Percentiles rank a stretch among this genome's conserved stretches.
These are phyloP conservation scores for Dinothrombium tinctorium DNA, from an alignment of 1,140 invertebrate species.

Conservation along the genomic window DNA sequence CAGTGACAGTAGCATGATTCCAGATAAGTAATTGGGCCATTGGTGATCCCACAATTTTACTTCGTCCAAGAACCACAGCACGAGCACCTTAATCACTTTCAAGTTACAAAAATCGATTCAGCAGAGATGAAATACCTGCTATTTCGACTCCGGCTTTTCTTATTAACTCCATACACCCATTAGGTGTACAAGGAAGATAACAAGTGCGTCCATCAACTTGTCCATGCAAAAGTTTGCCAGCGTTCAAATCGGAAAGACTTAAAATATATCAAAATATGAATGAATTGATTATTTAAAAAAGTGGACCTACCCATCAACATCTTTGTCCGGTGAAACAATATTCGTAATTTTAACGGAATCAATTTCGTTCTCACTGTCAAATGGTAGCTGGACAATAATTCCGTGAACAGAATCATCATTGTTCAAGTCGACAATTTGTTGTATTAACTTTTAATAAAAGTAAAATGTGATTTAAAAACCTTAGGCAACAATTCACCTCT, in stretches of 20 bases:
- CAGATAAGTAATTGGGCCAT: slow-evolving; percentile 81
- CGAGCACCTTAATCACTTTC: slow-evolving; percentile 42
- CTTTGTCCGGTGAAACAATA: slow-evolving; percentile 56
- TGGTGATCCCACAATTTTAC: slow-evolving; percentile 92
- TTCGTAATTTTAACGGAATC: slow-evolving; percentile 59
- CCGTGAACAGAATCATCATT: slow-evolving; percentile 62
- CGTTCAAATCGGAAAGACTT: slow-evolving; percentile 42
- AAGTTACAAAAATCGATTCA: background rate
- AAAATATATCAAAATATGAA: background rate
- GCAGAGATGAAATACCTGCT: slow-evolving; percentile 7
- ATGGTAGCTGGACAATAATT: slow-evolving; percentile 85
- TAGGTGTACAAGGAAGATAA: slow-evolving; percentile 78
- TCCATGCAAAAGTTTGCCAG: slow-evolving; percentile 48
- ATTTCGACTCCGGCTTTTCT: slow-evolving; percentile 30
- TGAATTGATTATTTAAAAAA: slow-evolving; percentile 1
- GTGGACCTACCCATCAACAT: slow-evolving; percentile 81
- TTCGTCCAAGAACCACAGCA: slow-evolving; percentile 66
- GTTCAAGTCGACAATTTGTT: slow-evolving; percentile 50
- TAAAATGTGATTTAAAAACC: background rate
- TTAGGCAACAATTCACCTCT: slow-evolving; percentile 33
- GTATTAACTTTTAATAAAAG: slow-evolving; percentile 30
- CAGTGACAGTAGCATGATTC: slow-evolving; percentile 85
- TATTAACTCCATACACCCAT: slow-evolving; percentile 75
- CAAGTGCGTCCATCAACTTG: slow-evolving; percentile 37
- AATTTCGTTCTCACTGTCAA: slow-evolving; percentile 55